A percentile compares a stretch with the other conserved stretches of the same genome.
Conservation (phyloP, 64 coral and sea anemone species). For the Stichodactyla helianthus region DNA sequence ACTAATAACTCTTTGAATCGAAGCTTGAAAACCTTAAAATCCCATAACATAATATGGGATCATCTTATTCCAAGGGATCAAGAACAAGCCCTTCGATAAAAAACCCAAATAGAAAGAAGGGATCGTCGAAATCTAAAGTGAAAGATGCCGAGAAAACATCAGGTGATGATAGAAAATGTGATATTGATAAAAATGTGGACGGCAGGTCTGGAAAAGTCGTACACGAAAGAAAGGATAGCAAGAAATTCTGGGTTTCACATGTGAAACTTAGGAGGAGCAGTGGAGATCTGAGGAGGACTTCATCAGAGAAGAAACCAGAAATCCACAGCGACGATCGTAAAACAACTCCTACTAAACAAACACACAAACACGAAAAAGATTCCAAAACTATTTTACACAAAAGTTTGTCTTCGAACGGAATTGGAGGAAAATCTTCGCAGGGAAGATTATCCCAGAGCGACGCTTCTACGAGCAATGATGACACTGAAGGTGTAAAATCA, state of each 20-base stretch:
- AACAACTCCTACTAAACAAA: background rate
- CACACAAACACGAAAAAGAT: background rate
- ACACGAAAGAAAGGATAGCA: constrained; percentile 64
- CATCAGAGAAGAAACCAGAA: background rate
- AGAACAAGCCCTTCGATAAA: background rate
- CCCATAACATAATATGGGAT: constrained; percentile 6
- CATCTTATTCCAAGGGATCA: constrained; percentile 7
- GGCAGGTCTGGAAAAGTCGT: background rate
- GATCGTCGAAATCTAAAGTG: background rate
- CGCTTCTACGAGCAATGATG: background rate
- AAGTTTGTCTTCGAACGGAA: background rate
- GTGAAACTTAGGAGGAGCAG: constrained; percentile 24
- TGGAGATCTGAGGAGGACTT: background rate
- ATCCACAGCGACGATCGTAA: background rate
- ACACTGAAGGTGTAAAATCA: background rate
- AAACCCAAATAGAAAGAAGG: background rate
- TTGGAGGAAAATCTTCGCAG: background rate
- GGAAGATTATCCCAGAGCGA: background rate
- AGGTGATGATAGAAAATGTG: background rate
- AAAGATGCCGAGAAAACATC: background rate
- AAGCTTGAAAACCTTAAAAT: background rate
- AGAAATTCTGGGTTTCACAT: constrained; percentile 81
- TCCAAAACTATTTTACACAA: background rate
- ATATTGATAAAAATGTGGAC: background rate
- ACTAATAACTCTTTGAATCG: background rate